Evolutionary conservation across 2,888 invertebrate species (phyloP), one percentile per base, ranked within the genome.

Genomic region (Synergus laeviventris): DNA sequence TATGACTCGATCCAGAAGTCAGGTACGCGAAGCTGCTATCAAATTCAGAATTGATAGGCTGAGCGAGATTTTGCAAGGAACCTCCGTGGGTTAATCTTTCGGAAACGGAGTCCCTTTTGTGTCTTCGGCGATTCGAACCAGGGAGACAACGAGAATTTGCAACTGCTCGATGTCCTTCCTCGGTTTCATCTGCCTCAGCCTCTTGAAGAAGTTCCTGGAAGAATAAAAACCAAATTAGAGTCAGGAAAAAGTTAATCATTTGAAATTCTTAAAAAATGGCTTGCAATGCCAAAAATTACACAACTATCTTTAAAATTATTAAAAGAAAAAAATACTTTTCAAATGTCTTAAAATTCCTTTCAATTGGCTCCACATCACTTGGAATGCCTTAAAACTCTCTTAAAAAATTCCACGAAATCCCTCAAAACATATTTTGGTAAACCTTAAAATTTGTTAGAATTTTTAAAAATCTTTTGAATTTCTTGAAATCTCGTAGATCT

Each of bases 171-270:
- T 91, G 89, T 81, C 89, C 88, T 83, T 87, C 92, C 86, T 84
- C 92, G 89, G 88, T 92, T 91, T 95, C 95, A 91, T 95, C 95
- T 87, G 95, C 94, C 90, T 96, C 96, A 82, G 94, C 96, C 89
- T 95, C 94, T 87, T 95, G 94, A 82, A 96, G 92, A 88, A 96
- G 92, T 91, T 95, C 94, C 96, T 96, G 83, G 12, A 77, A 77
- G 24, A 56, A 56, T 16, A 56, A 31, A 74, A 49, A 18, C 21
- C 59, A 60, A 78, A 80, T 45, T 24, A 59, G 18, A 31, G 16
- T 24, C 49, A 54, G 16, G 73, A 73, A 77, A 45, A 42, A 76
- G 60, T 36, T 38, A 60, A 31, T 31, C 31, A 2, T 31, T 31
- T 31, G 2, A 31, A 31, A 31, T 31, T 31, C 31, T 31, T 31